phyloP scores from a whole-genome alignment of 2,797 vertebrate species.

The Caiman crocodilus region DNA sequence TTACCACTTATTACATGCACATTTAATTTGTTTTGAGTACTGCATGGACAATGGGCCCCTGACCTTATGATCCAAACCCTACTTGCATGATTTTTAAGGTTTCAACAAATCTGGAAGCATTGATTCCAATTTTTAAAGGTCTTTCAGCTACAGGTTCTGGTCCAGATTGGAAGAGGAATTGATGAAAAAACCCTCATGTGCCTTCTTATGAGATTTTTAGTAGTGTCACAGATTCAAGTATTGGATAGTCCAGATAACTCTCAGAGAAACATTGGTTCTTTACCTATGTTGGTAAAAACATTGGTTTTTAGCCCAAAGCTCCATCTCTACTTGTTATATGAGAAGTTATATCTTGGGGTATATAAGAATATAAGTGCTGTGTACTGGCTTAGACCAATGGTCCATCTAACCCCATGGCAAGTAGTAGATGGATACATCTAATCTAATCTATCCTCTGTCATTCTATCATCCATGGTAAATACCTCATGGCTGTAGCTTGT shows the following conservation, averaged over 20 bases:
- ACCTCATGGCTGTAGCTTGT: neutral
- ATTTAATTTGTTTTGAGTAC: too few relatives aligned
- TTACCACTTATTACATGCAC: too few relatives aligned
- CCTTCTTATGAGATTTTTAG: neutral
- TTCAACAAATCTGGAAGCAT: slow-evolving; percentile 41
- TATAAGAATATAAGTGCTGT: neutral
- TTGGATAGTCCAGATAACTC: neutral
- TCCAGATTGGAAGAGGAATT: slow-evolving; percentile 25
- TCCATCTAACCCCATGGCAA: too few relatives aligned
- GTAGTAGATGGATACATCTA: too few relatives aligned
- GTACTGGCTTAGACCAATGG: too few relatives aligned
- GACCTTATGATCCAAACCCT: neutral
- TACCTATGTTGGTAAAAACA: fast-evolving
- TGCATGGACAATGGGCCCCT: slow-evolving; percentile 50
- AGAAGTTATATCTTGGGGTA: neutral
- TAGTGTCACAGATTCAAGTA: neutral
- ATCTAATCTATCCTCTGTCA: too few relatives aligned
- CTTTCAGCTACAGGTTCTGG: neutral
- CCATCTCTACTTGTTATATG: neutral
- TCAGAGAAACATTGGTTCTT: neutral
- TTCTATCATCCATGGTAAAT: too few relatives aligned
- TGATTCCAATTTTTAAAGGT: neutral
- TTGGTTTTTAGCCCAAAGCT: neutral
- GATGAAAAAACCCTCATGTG: neutral
- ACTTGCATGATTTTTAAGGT: neutral